Percentiles rank a stretch among this genome's conserved stretches.
Evolutionary conservation across 2,797 vertebrate species (phyloP).

Genomic region (Pitangus sulphuratus): DNA sequence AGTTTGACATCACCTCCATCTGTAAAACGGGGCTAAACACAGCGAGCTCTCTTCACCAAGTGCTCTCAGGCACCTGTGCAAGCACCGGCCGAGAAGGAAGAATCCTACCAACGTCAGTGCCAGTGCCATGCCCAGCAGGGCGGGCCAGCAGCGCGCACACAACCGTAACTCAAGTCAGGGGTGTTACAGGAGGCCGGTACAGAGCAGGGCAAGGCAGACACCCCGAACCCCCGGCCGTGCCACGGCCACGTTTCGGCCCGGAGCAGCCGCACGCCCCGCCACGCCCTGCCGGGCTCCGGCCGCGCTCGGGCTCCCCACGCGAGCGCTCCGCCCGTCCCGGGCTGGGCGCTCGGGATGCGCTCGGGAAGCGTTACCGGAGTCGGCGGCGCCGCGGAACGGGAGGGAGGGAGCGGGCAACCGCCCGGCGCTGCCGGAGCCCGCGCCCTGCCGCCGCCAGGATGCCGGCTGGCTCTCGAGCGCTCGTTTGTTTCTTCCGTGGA

Average conservation of each 20-base stretch:
- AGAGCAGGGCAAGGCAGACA: neutral
- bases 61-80: neutral
- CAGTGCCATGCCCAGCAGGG: neutral
- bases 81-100: neutral
- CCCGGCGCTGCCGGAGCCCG: neutral
- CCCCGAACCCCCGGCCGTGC: neutral
- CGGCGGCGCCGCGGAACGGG: neutral
- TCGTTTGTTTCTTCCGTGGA: neutral
- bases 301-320: neutral
- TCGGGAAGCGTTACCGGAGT: neutral
- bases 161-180: neutral
- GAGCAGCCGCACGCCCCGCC: neutral
- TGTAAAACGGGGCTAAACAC: neutral
- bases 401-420: neutral
- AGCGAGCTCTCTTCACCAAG: rapidly evolving
- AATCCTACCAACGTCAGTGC: rapidly evolving
- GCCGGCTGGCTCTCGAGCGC: neutral
- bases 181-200: neutral
- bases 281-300: neutral
- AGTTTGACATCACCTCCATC: neutral
- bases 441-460: neutral
- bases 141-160: neutral
- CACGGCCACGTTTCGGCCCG: neutral
- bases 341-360: neutral
- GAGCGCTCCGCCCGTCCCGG: neutral